A percentile compares a stretch with the other conserved stretches of the same genome.
Evolutionary conservation across 2,888 invertebrate species (phyloP).

Genomic region (Spisula subtruncata): DNA sequence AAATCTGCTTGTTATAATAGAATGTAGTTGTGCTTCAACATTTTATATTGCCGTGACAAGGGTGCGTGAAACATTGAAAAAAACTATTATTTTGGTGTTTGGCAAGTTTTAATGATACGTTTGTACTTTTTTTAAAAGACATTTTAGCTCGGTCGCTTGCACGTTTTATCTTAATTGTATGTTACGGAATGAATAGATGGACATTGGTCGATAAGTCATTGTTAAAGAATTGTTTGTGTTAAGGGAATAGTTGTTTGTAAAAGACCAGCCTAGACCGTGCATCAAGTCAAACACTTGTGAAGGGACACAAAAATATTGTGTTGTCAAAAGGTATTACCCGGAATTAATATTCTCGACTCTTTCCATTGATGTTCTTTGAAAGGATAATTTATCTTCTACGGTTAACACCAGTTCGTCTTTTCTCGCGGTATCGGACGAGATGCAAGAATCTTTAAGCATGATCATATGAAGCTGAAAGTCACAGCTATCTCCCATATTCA

Average conservation of each 20-base stretch:
- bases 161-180: not conserved
- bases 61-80: too few relatives aligned
- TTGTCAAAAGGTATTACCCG: conserved; percentile 37
- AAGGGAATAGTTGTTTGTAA: not conserved
- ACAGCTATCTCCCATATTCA: conserved; percentile 20
- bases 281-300: conserved; percentile 2
- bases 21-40: too few relatives aligned
- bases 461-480: conserved; percentile 12
- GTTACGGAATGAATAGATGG: not conserved
- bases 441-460: conserved; percentile 8
- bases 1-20: too few relatives aligned
- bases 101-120: not conserved
- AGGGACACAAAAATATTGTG: conserved; percentile 23
- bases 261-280: not conserved
- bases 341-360: conserved; percentile 30
- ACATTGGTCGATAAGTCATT: not conserved
- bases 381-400: conserved; percentile 40
- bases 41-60: too few relatives aligned
- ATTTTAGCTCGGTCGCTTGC: not conserved
- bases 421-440: conserved; percentile 6
- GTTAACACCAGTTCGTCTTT: conserved; percentile 31
- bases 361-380: conserved; percentile 36
- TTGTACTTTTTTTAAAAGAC: conserved; percentile 18
- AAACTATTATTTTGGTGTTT: too few relatives aligned
- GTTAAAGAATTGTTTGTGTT: not conserved